Conservation (phyloP, 2,888 invertebrate genomes). For the Hydriomena furcata region DNA sequence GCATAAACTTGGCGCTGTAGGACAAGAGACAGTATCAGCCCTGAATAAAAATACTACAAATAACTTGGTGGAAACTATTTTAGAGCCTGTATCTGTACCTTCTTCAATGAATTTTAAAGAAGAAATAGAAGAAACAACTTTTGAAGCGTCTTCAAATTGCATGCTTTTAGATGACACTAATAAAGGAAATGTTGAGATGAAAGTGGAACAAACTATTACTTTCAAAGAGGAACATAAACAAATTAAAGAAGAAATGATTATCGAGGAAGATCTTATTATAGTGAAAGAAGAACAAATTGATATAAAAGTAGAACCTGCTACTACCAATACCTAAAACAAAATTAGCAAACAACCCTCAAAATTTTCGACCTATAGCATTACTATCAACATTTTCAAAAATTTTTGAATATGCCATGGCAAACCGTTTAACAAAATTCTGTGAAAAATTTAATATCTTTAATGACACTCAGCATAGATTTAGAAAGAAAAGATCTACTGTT, state of each 20-base stretch:
- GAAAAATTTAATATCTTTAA: no score
- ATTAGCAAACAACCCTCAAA: background rate
- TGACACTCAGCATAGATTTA: no score
- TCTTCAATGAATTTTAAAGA: background rate
- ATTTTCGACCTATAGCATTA: no score
- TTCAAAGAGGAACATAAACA: slow-evolving; percentile 6
- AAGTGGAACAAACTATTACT: background rate
- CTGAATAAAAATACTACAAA: slow-evolving; percentile 1
- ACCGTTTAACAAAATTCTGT: no score
- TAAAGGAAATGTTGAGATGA: background rate
- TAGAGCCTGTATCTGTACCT: background rate
- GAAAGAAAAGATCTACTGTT: no score
- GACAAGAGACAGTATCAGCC: background rate
- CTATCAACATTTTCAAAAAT: no score
- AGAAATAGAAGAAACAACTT: background rate
- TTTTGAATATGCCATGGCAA: no score
- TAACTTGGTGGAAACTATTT: slow-evolving; percentile 2
- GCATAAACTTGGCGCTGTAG: no score
- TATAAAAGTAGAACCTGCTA: background rate
- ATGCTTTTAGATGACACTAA: background rate
- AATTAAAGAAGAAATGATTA: slow-evolving; percentile 1
- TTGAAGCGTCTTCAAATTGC: background rate
- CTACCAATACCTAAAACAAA: background rate
- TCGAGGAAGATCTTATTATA: background rate
- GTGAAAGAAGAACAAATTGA: slow-evolving; percentile 11